Evolutionary conservation across 2,888 invertebrate species (phyloP).

Genomic region (Drosophila diplacantha): DNA sequence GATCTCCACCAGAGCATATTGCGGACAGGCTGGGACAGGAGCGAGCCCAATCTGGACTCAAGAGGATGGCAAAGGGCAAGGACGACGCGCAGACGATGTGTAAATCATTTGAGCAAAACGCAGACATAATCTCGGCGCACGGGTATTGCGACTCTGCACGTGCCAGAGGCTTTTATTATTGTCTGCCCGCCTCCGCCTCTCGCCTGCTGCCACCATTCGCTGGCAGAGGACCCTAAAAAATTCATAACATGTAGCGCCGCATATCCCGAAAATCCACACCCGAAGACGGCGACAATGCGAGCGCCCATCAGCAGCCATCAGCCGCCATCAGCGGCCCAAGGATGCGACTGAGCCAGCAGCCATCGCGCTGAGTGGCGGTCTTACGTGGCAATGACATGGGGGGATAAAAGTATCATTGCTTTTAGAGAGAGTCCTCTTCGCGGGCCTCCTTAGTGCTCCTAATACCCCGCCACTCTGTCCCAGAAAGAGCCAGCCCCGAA

Average conservation of each 20-base stretch:
- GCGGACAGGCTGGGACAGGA: slow-evolving; percentile 15
- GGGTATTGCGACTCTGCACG: slow-evolving; percentile 38
- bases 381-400: slow-evolving; percentile 43
- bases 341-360: slow-evolving; percentile 24
- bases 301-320: slow-evolving; percentile 36
- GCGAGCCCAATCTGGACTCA: slow-evolving; percentile 6
- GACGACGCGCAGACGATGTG: slow-evolving; percentile 39
- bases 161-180: slow-evolving; percentile 42
- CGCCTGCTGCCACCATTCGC: background rate
- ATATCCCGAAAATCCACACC: slow-evolving; percentile 43
- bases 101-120: slow-evolving; percentile 65
- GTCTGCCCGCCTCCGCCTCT: slow-evolving; percentile 20
- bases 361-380: slow-evolving; percentile 41
- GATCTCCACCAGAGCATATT: slow-evolving; percentile 6
- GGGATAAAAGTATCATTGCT: slow-evolving; percentile 54
- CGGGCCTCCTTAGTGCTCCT: slow-evolving; percentile 26
- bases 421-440: slow-evolving; percentile 27
- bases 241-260: slow-evolving; percentile 38
- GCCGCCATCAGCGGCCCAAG: slow-evolving; percentile 10
- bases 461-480: slow-evolving; percentile 11
- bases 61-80: slow-evolving; percentile 6
- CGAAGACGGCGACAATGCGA: slow-evolving; percentile 38
- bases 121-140: slow-evolving; percentile 51
- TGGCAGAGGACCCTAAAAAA: slow-evolving; percentile 37
- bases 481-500: slow-evolving; percentile 1